Base-by-base conservation (phyloP, 2,888 invertebrate species). In the Callinectes sapidus region DNA sequence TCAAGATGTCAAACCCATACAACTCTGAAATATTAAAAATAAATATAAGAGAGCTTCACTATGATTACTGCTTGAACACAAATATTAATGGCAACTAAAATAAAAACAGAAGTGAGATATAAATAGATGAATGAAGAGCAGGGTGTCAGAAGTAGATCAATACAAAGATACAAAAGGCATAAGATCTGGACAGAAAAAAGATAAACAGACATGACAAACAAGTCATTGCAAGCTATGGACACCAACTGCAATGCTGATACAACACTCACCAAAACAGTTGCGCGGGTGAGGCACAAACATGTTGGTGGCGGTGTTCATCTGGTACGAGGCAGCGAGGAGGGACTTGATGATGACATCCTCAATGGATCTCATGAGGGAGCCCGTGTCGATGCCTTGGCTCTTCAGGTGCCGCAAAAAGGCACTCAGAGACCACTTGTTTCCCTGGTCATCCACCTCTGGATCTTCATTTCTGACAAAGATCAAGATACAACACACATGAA, bases 361-460 rank as follows among this genome's bases (percentile, higher is more conserved):
- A 95, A 99, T 97, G 95, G 98, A 97, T 91, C 97, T 97, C 99
- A 99, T 99, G 93, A 99, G 96, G 77, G 97, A 96, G 94, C 97
- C 97, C 0, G 98, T 98, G 96, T 99, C 98, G 95, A 97, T 97
- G 48, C 98, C 98, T 95, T 97, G 97, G 89, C 97, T 97, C 95
- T 98, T 97, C 28, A 99, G 96, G 95, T 98, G 98, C n/a, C 99
- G 97, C 91, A 99, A 96, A 66, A 99, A 96, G 0, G 99, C 99
- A 91, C 98, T 98, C 87, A 99, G 96, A 0, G 99, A 99, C 99
- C 99, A 99, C 95, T 99, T 99, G 96, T 99, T 99, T 0, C 99
- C 99, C 61, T 98, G 98, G 96, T 99, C 98, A 96, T 99, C 99
- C 0, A 98, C 98, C 95, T 98, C 97, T 0, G 98, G 98, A 96